Conservation (phyloP, 2,797 vertebrate genomes). For the Discoglossus pictus region DNA sequence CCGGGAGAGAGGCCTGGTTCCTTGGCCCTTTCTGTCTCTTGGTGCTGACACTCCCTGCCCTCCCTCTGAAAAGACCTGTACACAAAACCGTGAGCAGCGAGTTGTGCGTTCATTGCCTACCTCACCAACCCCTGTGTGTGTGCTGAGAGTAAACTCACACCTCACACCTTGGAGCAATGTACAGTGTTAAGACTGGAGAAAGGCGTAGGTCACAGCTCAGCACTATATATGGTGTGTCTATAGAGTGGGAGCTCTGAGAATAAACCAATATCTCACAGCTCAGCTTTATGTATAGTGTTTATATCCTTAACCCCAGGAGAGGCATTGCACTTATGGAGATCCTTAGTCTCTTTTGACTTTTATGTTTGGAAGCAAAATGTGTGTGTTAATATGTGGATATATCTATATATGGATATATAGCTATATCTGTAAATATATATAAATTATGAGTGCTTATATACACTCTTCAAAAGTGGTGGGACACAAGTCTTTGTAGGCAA, state of each 20-base stretch:
- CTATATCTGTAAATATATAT: slow-evolving; percentile 2
- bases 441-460: not conserved
- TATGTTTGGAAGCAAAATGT: too few relatives aligned
- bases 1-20: slow-evolving; percentile 50
- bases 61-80: slow-evolving; percentile 25
- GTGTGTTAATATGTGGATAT: too few relatives aligned
- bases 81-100: slow-evolving; percentile 47
- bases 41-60: slow-evolving; percentile 45
- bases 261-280: slow-evolving; percentile 14
- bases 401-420: slow-evolving; percentile 1
- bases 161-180: slow-evolving; percentile 41
- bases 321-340: not conserved
- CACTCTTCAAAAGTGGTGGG: too few relatives aligned
- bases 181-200: slow-evolving; percentile 45
- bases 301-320: slow-evolving; percentile 7
- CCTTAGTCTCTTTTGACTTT: not conserved
- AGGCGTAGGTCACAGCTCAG: slow-evolving; percentile 14
- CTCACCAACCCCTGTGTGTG: slow-evolving; percentile 45
- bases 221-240: slow-evolving; percentile 15
- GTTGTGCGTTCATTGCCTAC: slow-evolving; percentile 49
- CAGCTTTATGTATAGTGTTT: slow-evolving; percentile 11
- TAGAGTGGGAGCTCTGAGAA: slow-evolving; percentile 27
- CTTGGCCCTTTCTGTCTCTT: slow-evolving; percentile 54
- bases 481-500: too few relatives aligned
- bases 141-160: slow-evolving; percentile 25